Base-by-base conservation (phyloP, 2,888 invertebrate species). In the Lissonota sp. region DNA sequence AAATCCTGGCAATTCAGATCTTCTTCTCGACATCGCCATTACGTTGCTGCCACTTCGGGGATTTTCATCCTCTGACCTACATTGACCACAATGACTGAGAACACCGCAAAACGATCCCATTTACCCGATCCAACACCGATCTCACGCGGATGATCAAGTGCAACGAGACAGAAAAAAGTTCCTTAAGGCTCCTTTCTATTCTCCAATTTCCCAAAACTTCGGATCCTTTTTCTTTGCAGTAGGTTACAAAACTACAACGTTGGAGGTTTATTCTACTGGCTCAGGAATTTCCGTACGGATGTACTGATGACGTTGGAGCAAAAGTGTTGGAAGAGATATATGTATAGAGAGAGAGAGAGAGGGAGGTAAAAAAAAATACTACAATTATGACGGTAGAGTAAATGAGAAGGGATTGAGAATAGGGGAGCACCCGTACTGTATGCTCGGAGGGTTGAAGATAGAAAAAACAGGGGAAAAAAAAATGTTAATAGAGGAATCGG, bases 31-130 rank as follows among this genome's bases (percentile, higher is more conserved):
- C 44, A 58, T 16, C 12, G 74, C 66, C 57, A 75, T 42, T 6
- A 42, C 60, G 71, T 67, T 51, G 42, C 39, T 16, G 46, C 51
- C 7, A 8, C 46, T 37, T 5, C 14, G 37, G 39, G 39, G 53
- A 5, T 46, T 16, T 60, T 78, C 74, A 71, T 71, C 81, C 78
- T 82, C 74, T 79, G 81, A 82, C 81, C 81, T 75, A 82, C 60
- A 82, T 82, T 75, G 62, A 51, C 66, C 66, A 49, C 78, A 26
- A 26, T 26, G 74, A 62, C 26, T 78, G 12, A 63, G n/a, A 10
- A 39, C 73, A 69, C 80, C 80, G 80, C 76, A 80, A 76, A 77
- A 80, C 80, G 72, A 67, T 77, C 80, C 77, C 80, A 80, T 80
- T 77, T 77, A 77, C 26, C 26, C 26, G 26, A 1, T 49, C n/a